Conservation (phyloP, 1,140 invertebrate species). For the Antheraea mylitta region DNA sequence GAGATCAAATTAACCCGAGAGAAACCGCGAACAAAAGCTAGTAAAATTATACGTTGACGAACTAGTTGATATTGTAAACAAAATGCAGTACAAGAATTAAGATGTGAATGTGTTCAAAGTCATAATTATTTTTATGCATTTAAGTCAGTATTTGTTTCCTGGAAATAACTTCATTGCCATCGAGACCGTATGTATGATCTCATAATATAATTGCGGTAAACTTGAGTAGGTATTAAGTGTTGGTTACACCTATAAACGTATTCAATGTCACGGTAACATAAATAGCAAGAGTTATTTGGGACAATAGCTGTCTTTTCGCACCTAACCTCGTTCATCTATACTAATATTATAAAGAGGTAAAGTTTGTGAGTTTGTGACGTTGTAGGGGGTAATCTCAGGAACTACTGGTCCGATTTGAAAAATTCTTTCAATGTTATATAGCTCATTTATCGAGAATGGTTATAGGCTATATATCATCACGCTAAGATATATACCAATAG, state of each 20-base stretch:
- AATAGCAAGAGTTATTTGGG: neutral
- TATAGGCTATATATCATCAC: too few species aligned
- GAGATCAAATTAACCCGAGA: too few species aligned
- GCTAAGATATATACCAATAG: too few species aligned
- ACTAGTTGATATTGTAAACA: neutral
- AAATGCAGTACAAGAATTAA: constrained; percentile 2
- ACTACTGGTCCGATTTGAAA: too few species aligned
- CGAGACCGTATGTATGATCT: constrained; percentile 22
- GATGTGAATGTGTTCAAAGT: constrained; percentile 16
- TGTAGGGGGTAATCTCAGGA: too few species aligned
- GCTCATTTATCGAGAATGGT: too few species aligned
- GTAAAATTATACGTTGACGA: too few species aligned
- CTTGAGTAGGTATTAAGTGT: constrained; percentile 6
- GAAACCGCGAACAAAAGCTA: too few species aligned
- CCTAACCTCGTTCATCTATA: too few species aligned
- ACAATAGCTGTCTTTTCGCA: neutral
- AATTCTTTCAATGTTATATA: too few species aligned
- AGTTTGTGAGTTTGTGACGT: too few species aligned
- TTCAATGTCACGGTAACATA: constrained; percentile 4
- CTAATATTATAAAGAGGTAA: too few species aligned
- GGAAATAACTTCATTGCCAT: constrained; percentile 26
- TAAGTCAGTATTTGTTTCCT: constrained; percentile 25
- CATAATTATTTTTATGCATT: constrained; percentile 28
- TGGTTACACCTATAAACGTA: neutral
- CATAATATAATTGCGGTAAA: constrained; percentile 17